Base-by-base conservation (phyloP, 1,140 invertebrate species). In the Rhagoletis zephyria region DNA sequence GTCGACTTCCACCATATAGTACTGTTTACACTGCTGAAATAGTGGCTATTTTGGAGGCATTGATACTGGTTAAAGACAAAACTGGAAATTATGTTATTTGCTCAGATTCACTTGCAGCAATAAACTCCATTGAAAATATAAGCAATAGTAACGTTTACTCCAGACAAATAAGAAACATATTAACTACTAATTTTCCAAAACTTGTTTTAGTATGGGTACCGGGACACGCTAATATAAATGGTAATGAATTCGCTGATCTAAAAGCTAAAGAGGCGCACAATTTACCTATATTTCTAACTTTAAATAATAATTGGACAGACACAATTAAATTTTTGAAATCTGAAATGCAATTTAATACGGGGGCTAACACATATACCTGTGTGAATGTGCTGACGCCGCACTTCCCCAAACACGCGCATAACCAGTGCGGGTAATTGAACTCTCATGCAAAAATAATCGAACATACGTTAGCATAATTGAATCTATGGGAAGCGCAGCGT, bases 101-200 rank as follows among this genome's bases (percentile, higher is more conserved):
- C 81, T 61, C 86, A 12, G 86, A 88, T 61, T 87, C 77, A 40
- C 77, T 88, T n/a, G 64, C 63, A 85, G 70, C 86, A 51, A 60
- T 67, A 16, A 70, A 85, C 42, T n/a, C 85, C 64, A 86, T 88
- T 51, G 45, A 40, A 87, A 88, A 89, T 42, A 85, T 48, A 51
- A 89, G 88, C 48, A 87, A 88, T 40, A 48, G 16, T 16, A 56
- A 88, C 61, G n/a, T 88, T 30, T 87, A 88, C 74, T 45, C 87
- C 9, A 64, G 4, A 45, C 42, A 7, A 64, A 87, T 87, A 19
- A 85, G 64, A 85, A 30, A 19, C 30, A 30, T 70, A 5, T 59
- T 87, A 5, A 87, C 42, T 7, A 19, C 45, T 19, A 45, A 60
- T 12, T 19, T 60, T 30, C 30, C 6, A 9, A 87, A 87, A 85